phyloP scores from a whole-genome alignment of 2,113 vertebrate genomes.

The Cricetomys ansorgei region DNA sequence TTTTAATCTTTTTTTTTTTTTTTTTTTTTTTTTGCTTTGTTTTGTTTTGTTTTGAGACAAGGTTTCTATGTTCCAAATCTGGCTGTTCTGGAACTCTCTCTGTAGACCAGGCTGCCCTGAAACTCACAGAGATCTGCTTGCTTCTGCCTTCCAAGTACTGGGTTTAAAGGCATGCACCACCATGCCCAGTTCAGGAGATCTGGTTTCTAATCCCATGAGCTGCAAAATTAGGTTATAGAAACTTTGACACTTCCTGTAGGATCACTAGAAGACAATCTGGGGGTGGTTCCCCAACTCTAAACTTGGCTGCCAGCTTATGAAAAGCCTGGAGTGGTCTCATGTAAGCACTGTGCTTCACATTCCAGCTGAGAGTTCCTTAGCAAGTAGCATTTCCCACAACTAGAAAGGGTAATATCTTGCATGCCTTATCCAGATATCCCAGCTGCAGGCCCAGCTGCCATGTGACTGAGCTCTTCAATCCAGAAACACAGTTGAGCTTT shows the following conservation, averaged over 20 bases:
- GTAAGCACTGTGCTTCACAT: background rate
- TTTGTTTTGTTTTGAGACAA: no score
- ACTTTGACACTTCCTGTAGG: background rate
- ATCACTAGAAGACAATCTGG: background rate
- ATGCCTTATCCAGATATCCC: background rate
- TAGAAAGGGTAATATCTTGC: background rate
- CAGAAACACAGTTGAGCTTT: background rate
- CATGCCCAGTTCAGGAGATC: no score
- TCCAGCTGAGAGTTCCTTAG: background rate
- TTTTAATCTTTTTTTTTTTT: no score
- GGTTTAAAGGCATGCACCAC: no score
- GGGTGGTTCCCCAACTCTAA: background rate
- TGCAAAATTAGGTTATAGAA: background rate
- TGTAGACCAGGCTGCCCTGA: no score
- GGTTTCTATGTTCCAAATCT: no score
- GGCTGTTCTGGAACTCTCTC: no score
- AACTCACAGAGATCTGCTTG: no score
- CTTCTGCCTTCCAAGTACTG: no score
- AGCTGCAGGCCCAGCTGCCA: background rate
- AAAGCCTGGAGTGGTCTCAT: background rate
- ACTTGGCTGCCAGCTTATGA: background rate
- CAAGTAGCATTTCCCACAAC: no score
- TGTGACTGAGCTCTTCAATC: background rate
- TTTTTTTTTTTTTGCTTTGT: no score
- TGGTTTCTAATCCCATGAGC: background rate